Evolutionary conservation across 2,888 invertebrate genomes (phyloP).

Genomic region (Ellobium chinense): DNA sequence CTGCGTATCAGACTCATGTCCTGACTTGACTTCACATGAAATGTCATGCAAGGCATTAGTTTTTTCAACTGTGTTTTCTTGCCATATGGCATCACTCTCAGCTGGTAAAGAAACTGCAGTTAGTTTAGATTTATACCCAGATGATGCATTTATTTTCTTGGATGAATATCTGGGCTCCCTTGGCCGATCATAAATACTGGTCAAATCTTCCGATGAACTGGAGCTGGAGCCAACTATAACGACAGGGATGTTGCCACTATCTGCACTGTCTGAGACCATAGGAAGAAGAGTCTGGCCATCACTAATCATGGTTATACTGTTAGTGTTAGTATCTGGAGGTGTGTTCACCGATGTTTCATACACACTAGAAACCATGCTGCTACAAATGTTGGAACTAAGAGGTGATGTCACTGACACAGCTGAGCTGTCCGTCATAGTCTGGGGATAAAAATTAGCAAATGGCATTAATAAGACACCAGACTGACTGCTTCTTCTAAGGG

Average conservation of each 20-base stretch:
- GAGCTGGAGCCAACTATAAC: not conserved
- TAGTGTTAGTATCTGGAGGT: not conserved
- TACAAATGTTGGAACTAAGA: slow-evolving; percentile 69
- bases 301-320: too few relatives aligned
- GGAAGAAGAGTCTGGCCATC: not conserved
- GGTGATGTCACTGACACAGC: slow-evolving; percentile 57
- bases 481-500: too few relatives aligned
- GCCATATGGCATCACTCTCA: not conserved
- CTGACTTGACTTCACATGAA: not conserved
- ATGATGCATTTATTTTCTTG: not conserved
- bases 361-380: slow-evolving; percentile 74
- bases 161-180: not conserved
- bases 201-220: slow-evolving; percentile 29
- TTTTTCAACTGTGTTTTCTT: not conserved
- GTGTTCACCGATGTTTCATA: slow-evolving; percentile 65
- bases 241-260: not conserved
- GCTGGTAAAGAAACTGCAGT: not conserved
- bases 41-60: not conserved
- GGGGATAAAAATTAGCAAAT: too few relatives aligned
- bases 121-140: not conserved
- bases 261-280: not conserved
- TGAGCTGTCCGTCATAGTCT: not conserved
- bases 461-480: too few relatives aligned
- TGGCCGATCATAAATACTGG: slow-evolving; percentile 48
- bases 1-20: not conserved